phyloP scores from a whole-genome alignment of 2,113 vertebrate genomes.

The Trematomus loennbergii region DNA sequence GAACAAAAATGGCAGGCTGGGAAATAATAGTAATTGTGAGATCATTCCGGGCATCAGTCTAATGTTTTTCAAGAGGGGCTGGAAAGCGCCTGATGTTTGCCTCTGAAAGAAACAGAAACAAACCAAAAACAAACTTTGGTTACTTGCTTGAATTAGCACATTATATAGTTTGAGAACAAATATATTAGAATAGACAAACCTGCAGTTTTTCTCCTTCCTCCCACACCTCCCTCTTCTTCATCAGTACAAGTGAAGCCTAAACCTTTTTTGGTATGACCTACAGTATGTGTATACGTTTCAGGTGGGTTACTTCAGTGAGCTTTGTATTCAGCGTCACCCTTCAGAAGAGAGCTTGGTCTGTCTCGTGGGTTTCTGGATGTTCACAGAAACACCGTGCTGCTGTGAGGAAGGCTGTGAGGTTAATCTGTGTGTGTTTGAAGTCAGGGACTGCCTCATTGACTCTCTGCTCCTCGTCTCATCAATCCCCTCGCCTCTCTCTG shows the following conservation, averaged over 20 bases:
- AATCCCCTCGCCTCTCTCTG: background rate
- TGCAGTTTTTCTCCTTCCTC: no score
- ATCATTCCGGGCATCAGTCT: no score
- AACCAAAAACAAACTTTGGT: no score
- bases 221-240: background rate
- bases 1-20: no score
- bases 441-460: slow-evolving; percentile 69
- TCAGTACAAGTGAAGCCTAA: slow-evolving; percentile 15
- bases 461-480: slow-evolving; percentile 33
- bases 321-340: slow-evolving; percentile 45
- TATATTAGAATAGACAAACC: no score
- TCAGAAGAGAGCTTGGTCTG: slow-evolving; percentile 50
- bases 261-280: background rate
- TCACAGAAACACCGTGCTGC: slow-evolving; percentile 51
- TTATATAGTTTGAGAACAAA: no score
- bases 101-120: no score
- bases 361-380: slow-evolving; percentile 62
- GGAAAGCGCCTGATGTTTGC: no score
- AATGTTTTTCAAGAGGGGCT: no score
- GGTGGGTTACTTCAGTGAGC: background rate
- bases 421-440: slow-evolving; percentile 75
- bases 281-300: slow-evolving; percentile 4
- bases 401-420: slow-evolving; percentile 53
- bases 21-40: no score
- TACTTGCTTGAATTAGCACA: no score